Evolutionary conservation across 2,113 vertebrate species (phyloP).

Genomic region (Excalfactoria chinensis): DNA sequence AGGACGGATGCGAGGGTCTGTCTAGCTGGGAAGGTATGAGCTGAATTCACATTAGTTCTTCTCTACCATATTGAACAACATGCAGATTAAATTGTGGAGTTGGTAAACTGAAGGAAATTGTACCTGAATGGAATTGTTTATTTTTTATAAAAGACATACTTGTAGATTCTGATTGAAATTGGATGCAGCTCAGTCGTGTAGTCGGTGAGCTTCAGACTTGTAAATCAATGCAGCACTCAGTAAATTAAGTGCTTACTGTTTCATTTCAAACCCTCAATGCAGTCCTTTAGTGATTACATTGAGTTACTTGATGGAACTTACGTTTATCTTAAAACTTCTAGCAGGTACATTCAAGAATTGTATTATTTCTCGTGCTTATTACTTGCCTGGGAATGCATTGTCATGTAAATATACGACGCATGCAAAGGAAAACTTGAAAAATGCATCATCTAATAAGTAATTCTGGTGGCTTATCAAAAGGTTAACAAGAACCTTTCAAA

Average conservation of each 20-base stretch:
- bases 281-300: background rate
- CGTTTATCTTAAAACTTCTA: constrained; percentile 19
- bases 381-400: constrained; percentile 46
- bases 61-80: background rate
- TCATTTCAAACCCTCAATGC: background rate
- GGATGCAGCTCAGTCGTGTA: background rate
- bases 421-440: background rate
- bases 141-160: background rate
- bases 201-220: background rate
- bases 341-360: background rate
- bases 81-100: background rate
- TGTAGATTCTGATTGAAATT: background rate
- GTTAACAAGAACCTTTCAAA: background rate
- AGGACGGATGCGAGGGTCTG: background rate
- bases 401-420: constrained; percentile 51
- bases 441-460: background rate
- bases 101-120: background rate
- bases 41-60: background rate
- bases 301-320: background rate
- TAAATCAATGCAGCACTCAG: constrained; percentile 5
- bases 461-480: background rate
- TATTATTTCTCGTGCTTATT: background rate
- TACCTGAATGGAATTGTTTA: background rate
- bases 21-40: background rate
- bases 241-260: background rate